Evolutionary conservation across 2,888 invertebrate species (phyloP).

Genomic region (Caenorhabditis auriculariae): DNA sequence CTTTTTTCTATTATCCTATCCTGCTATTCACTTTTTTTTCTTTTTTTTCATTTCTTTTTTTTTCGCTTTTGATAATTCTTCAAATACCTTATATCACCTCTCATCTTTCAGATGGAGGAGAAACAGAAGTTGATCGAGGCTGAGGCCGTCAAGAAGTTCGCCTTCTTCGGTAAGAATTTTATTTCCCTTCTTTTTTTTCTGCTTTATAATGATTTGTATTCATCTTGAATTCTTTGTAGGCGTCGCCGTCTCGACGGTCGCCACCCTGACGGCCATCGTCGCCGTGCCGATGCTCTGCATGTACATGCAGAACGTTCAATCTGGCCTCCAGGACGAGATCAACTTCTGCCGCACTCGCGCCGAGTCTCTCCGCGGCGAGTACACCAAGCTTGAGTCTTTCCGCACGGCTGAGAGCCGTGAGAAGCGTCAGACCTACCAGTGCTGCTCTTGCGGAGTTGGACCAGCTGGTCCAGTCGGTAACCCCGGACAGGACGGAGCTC

Average conservation of each 20-base stretch:
- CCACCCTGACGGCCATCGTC: slow-evolving; percentile 50
- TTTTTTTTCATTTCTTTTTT: too few species aligned
- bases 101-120: too few species aligned
- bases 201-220: background rate
- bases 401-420: slow-evolving; percentile 11
- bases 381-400: slow-evolving; percentile 28
- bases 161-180: slow-evolving; percentile 42
- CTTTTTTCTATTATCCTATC: too few species aligned
- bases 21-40: too few species aligned
- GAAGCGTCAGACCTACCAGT: slow-evolving; percentile 24
- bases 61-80: too few species aligned
- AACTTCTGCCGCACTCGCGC: slow-evolving; percentile 52
- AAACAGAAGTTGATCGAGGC: slow-evolving; percentile 38
- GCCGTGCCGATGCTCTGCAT: slow-evolving; percentile 54
- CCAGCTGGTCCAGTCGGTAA: slow-evolving; percentile 26
- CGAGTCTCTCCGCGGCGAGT: slow-evolving; percentile 46
- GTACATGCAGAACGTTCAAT: slow-evolving; percentile 56
- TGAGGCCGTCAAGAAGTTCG: slow-evolving; percentile 36
- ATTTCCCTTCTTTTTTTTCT: background rate
- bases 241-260: slow-evolving; percentile 31
- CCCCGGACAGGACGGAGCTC: slow-evolving; percentile 35
- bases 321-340: slow-evolving; percentile 47
- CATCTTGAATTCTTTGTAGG: background rate
- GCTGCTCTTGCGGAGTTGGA: slow-evolving; percentile 44
- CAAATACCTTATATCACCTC: too few species aligned